Evolutionary conservation across 2,888 invertebrate genomes (phyloP), one percentile per base, ranked within the genome.

Genomic region (Anoplius nigerrimus): DNA sequence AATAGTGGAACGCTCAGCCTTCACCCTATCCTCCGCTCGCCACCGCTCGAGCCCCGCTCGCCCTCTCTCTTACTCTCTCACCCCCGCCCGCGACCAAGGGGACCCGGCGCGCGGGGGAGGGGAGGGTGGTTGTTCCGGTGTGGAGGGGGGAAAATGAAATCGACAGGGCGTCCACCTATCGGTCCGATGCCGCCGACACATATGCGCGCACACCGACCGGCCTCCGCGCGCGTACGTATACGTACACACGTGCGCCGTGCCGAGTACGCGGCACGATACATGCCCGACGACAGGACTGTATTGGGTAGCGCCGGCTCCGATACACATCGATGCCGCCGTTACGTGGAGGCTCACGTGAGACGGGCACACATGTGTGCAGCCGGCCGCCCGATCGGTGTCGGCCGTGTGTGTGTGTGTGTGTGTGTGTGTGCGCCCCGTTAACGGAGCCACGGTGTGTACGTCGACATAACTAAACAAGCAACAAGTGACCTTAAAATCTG

Each of bases 401-500:
- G 57, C 34, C 13, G 48, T n/a, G n/a, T n/a, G 21, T 56, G 62
- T 67, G 62, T 60, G 65, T 55, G 69, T 72, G 54, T 46, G 57
- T 58, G 67, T 61, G 55, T 66, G 60, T 59, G 59, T 22, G 43
- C 66, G 51, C 51, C 27, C 42, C 11, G 34, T 34, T 34, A 34
- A 57, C 67, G 57, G 64, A 57, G 34, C 60, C 42, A 61, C 63
- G 72, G 70, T 79, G 80, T 79, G 74, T 80, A 75, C 80, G 77
- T 73, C 83, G 82, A 84, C 87, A 86, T 86, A 86, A 86, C 87
- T 87, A 87, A 87, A 87, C 87, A 87, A 87, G 87, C 87, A 87
- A 87, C 87, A 87, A 87, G 87, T 87, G 87, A 87, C 87, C 86
- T 87, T 87, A 86, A 86, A 87, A 87, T 87, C 82, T 82, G 82